These are phyloP conservation scores for Aphodius granarius DNA, from an alignment of 2,888 invertebrate species.

Conservation along the genomic window DNA sequence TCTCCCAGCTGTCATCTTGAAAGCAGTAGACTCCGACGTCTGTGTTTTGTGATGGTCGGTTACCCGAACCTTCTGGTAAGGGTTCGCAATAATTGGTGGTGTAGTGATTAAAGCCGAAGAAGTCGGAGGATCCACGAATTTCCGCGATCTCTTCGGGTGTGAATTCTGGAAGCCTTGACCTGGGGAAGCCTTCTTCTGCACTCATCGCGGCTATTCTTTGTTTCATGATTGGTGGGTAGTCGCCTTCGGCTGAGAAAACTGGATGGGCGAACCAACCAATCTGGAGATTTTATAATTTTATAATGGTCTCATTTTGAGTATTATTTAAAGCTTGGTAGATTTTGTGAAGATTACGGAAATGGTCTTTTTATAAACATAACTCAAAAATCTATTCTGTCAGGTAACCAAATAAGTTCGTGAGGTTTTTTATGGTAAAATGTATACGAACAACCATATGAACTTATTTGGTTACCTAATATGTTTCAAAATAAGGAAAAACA, in stretches of 20 bases:
- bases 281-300: constrained; percentile 42
- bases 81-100: constrained; percentile 2
- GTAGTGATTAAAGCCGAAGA: constrained; percentile 51
- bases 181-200: constrained; percentile 58
- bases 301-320: background rate
- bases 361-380: no score
- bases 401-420: no score
- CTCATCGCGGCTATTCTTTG: constrained; percentile 60
- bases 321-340: background rate
- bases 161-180: constrained; percentile 65
- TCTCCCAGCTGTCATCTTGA: constrained; percentile 11
- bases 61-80: constrained; percentile 43
- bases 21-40: constrained; percentile 1
- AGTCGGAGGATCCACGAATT: constrained; percentile 64
- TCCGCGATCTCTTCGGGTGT: constrained; percentile 59
- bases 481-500: no score
- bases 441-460: no score
- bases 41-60: constrained; percentile 48
- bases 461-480: no score
- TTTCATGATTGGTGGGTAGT: constrained; percentile 68
- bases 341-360: background rate
- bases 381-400: no score
- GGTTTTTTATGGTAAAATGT: no score
- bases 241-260: constrained; percentile 62
- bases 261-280: constrained; percentile 71